Conservation (phyloP, 2,888 invertebrate species). For the Drosophila planitibia region DNA sequence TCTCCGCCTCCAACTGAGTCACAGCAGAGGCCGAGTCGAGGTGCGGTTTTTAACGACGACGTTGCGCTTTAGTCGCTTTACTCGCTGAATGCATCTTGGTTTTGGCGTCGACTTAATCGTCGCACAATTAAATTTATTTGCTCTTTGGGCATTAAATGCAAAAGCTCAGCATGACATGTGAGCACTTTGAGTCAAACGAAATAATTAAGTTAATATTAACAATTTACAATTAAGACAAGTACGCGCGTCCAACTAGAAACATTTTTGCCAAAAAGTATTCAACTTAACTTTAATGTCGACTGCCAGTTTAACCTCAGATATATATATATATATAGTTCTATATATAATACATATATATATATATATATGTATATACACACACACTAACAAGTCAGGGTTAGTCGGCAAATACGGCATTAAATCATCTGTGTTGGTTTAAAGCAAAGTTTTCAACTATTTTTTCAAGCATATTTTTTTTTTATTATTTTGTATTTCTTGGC, state of each 20-base stretch:
- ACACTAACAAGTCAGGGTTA: slow-evolving; percentile 33
- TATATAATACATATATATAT: neutral
- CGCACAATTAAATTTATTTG: slow-evolving; percentile 72
- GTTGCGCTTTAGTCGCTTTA: slow-evolving; percentile 45
- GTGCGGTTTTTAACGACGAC: slow-evolving; percentile 48
- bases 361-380: neutral
- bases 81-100: slow-evolving; percentile 56
- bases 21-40: slow-evolving; percentile 35
- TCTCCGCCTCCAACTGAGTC: slow-evolving; percentile 27
- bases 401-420: slow-evolving; percentile 35
- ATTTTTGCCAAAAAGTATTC: slow-evolving; percentile 49
- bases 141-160: slow-evolving; percentile 63
- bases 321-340: neutral
- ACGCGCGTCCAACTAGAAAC: slow-evolving; percentile 56
- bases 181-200: slow-evolving; percentile 33
- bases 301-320: slow-evolving; percentile 53
- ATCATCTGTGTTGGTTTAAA: slow-evolving; percentile 17
- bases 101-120: slow-evolving; percentile 55
- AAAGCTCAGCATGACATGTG: slow-evolving; percentile 60
- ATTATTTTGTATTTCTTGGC: slow-evolving; percentile 6
- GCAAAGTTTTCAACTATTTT: slow-evolving; percentile 33
- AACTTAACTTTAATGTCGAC: slow-evolving; percentile 41
- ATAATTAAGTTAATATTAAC: slow-evolving; percentile 57
- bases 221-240: slow-evolving; percentile 65
- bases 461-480: slow-evolving; percentile 12